Conservation (phyloP, 2,113 vertebrate genomes). For the Chamaetylas fuelleborni region DNA sequence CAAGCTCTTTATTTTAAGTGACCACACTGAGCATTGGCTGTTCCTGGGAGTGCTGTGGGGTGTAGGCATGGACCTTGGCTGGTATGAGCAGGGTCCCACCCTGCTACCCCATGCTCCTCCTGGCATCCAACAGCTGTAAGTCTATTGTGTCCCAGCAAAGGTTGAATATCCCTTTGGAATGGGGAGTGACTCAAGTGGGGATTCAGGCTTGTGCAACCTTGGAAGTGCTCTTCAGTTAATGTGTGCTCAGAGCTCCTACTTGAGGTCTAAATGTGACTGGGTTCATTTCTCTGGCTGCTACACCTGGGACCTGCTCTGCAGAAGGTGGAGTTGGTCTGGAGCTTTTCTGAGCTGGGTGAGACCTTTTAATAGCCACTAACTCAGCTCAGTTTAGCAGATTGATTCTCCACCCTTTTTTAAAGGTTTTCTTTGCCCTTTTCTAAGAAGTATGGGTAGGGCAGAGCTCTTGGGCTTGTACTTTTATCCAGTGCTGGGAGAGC, state of each 20-base stretch:
- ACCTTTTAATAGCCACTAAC: neutral
- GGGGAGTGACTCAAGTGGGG: neutral
- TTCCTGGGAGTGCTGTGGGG: neutral
- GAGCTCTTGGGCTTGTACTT: neutral
- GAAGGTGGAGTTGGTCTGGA: accelerated
- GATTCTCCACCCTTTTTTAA: neutral
- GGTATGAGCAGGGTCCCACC: neutral
- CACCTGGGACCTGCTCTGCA: neutral
- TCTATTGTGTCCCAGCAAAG: accelerated
- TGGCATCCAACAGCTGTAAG: neutral
- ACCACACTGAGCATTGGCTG: neutral
- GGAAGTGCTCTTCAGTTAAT: neutral
- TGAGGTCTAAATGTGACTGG: neutral
- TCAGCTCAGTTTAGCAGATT: neutral
- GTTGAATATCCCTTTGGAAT: neutral
- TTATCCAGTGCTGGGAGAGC: neutral
- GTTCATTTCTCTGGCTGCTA: neutral
- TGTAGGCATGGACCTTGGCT: neutral
- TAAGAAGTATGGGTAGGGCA: neutral
- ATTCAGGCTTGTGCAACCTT: neutral
- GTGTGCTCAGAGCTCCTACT: neutral
- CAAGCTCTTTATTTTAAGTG: neutral
- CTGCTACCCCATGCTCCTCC: accelerated
- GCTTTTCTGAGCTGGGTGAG: neutral
- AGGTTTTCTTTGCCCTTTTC: neutral